Evolutionary conservation across 2,113 vertebrate species (phyloP).

Genomic region (Semicossyphus pulcher): DNA sequence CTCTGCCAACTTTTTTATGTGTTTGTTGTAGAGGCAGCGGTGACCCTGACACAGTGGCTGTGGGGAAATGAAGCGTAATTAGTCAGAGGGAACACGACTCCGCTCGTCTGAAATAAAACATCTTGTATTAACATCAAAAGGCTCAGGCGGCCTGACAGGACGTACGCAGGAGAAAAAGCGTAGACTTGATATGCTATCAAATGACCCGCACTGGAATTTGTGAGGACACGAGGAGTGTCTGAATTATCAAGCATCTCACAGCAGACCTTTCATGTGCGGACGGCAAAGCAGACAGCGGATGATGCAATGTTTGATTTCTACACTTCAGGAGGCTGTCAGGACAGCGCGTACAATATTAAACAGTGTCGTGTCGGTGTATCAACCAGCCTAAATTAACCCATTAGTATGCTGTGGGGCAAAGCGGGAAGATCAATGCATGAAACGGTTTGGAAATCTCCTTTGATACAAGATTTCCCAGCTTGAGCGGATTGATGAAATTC

Average conservation of each 20-base stretch:
- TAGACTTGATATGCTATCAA: slow-evolving; percentile 42
- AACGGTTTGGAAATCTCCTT: slow-evolving; percentile 83
- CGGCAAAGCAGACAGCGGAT: slow-evolving; percentile 63
- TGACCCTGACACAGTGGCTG: slow-evolving; percentile 83
- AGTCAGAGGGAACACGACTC: slow-evolving; percentile 84
- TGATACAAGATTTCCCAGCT: slow-evolving; percentile 82
- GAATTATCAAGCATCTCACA: slow-evolving; percentile 56
- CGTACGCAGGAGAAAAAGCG: background rate
- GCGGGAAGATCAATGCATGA: slow-evolving; percentile 79
- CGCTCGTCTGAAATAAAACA: slow-evolving; percentile 67
- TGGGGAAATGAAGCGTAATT: slow-evolving; percentile 90
- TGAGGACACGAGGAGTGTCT: slow-evolving; percentile 56
- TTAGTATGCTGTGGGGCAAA: slow-evolving; percentile 76
- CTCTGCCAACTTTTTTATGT: slow-evolving; percentile 85
- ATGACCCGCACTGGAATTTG: slow-evolving; percentile 57
- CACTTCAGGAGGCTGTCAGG: slow-evolving; percentile 72
- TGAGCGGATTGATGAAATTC: slow-evolving; percentile 81
- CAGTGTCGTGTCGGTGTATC: slow-evolving; percentile 74
- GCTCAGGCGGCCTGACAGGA: slow-evolving; percentile 35
- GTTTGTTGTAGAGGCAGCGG: slow-evolving; percentile 86
- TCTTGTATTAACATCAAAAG: slow-evolving; percentile 53
- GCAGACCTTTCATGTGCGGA: slow-evolving; percentile 67
- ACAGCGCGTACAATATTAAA: slow-evolving; percentile 73
- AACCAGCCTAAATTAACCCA: slow-evolving; percentile 77
- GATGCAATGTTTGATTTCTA: slow-evolving; percentile 78